Percentiles rank a stretch among this genome's conserved stretches.
phyloP scores from a whole-genome alignment of 2,113 vertebrate genomes.

The Labrus mixtus region DNA sequence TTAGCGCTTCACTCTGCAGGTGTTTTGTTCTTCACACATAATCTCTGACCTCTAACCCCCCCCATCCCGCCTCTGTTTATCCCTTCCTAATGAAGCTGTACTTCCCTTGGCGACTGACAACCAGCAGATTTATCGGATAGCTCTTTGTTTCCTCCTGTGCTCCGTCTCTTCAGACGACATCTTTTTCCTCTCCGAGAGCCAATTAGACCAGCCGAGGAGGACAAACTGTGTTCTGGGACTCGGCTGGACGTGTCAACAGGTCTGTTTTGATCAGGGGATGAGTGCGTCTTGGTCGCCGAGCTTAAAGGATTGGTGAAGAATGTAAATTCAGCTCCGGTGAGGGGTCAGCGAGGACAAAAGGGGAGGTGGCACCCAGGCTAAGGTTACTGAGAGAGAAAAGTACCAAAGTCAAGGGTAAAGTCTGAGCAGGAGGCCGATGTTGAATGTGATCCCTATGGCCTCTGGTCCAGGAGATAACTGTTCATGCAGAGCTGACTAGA shows the following conservation, averaged over 20 bases:
- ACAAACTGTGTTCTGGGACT: conserved; percentile 57
- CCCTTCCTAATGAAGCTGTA: conserved; percentile 59
- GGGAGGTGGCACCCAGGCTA: conserved; percentile 22
- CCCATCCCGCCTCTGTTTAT: conserved; percentile 5
- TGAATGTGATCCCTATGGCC: background rate
- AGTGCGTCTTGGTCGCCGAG: conserved; percentile 64
- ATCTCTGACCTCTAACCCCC: conserved; percentile 50
- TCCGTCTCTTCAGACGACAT: conserved; percentile 6
- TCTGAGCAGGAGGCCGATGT: background rate
- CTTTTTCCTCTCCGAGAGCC: conserved; percentile 40
- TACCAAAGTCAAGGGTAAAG: conserved; percentile 61
- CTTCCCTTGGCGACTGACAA: background rate
- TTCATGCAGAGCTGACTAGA: too few species aligned
- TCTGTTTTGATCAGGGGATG: conserved; percentile 81
- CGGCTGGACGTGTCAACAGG: conserved; percentile 75
- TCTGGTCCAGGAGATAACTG: too few species aligned
- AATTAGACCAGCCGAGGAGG: conserved; percentile 61
- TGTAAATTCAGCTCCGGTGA: conserved; percentile 70
- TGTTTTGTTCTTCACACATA: conserved; percentile 36
- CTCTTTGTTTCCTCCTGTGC: background rate
- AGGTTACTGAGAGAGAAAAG: conserved; percentile 31
- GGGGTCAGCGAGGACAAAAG: conserved; percentile 42
- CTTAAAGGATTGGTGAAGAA: conserved; percentile 84
- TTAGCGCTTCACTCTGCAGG: conserved; percentile 36
- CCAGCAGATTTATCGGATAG: background rate